A percentile compares a stretch with the other conserved stretches of the same genome.
Conservation (phyloP, 2,113 vertebrate genomes). For the Cisticola juncidis region DNA sequence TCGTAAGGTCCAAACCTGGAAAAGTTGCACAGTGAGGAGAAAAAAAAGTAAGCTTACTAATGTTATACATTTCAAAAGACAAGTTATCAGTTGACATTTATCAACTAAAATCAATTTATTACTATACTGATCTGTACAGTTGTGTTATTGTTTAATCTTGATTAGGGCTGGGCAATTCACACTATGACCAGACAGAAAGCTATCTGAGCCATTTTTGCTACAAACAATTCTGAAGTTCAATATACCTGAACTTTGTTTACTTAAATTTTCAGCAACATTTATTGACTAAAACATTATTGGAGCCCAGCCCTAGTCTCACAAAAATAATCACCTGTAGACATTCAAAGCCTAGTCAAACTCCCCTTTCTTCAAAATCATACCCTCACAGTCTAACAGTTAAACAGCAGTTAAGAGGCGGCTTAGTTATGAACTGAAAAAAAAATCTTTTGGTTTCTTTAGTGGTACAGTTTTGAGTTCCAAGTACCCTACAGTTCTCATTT, state of each 20-base stretch:
- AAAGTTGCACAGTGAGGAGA: constrained; percentile 87
- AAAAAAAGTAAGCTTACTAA: constrained; percentile 89
- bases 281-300: constrained; percentile 63
- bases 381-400: constrained; percentile 63
- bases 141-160: constrained; percentile 69
- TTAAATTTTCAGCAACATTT: constrained; percentile 67
- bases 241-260: constrained; percentile 63
- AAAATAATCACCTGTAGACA: constrained; percentile 73
- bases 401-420: constrained; percentile 63
- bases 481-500: constrained; percentile 33
- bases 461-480: constrained; percentile 47
- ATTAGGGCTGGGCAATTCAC: constrained; percentile 82
- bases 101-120: constrained; percentile 82
- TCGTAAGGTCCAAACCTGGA: constrained; percentile 90
- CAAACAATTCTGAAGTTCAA: constrained; percentile 66
- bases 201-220: constrained; percentile 76
- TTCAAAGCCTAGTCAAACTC: constrained; percentile 67
- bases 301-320: constrained; percentile 83
- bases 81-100: constrained; percentile 86
- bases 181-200: constrained; percentile 79
- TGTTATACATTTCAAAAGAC: constrained; percentile 85
- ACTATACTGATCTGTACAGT: constrained; percentile 75
- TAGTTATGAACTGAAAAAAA: constrained; percentile 46
- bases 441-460: background rate
- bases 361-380: constrained; percentile 57